A percentile compares a stretch with the other conserved stretches of the same genome.
These are phyloP conservation scores for Drosophila peninsularis DNA, from an alignment of 2,888 invertebrate genomes.

Conservation along the genomic window DNA sequence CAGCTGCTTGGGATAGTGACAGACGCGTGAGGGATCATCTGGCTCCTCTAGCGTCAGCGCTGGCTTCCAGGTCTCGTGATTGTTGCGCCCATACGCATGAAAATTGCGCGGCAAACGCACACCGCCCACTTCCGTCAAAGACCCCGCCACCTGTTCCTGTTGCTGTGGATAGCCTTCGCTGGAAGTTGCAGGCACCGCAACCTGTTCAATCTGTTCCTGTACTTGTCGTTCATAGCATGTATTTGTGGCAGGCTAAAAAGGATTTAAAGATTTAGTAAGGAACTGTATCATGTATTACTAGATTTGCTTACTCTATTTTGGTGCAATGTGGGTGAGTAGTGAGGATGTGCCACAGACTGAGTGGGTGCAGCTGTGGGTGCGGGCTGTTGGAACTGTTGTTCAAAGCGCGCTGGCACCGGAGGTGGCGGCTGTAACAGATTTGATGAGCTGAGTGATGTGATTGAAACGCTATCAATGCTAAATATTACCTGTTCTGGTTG, in stretches of 20 bases:
- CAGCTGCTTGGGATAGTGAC: slow-evolving; percentile 82
- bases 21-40: slow-evolving; percentile 82
- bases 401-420: slow-evolving; percentile 30
- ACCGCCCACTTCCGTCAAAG: slow-evolving; percentile 59
- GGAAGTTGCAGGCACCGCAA: slow-evolving; percentile 4
- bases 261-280: neutral
- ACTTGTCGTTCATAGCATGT: slow-evolving; percentile 27
- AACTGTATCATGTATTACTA: neutral
- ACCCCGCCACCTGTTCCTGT: slow-evolving; percentile 33
- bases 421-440: slow-evolving; percentile 25
- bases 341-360: slow-evolving; percentile 26
- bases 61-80: slow-evolving; percentile 84
- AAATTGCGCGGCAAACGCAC: slow-evolving; percentile 83
- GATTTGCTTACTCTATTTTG: slow-evolving; percentile 29
- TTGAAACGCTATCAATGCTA: neutral
- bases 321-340: slow-evolving; percentile 33
- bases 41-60: slow-evolving; percentile 84
- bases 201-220: slow-evolving; percentile 20
- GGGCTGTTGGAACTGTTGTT: slow-evolving; percentile 35
- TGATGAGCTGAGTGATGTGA: slow-evolving; percentile 2
- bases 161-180: slow-evolving; percentile 18
- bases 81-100: slow-evolving; percentile 81
- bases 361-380: slow-evolving; percentile 28
- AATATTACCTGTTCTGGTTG: slow-evolving; percentile 47
- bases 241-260: slow-evolving; percentile 30